Conservation (phyloP, 2,888 invertebrate genomes). For the Aspidiotus rigidus region DNA sequence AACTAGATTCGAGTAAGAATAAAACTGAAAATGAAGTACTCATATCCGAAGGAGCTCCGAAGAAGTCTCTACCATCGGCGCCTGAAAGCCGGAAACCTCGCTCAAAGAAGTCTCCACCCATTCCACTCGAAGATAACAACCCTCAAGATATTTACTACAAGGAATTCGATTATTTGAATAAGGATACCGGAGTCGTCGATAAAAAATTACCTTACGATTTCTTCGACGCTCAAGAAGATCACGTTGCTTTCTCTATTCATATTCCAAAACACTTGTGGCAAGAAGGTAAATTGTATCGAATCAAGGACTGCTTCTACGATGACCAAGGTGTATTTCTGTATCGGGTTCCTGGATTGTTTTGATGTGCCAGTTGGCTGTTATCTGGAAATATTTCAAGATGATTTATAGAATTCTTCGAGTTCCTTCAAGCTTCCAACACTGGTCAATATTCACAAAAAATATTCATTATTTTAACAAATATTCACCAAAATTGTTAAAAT, state of each 20-base stretch:
- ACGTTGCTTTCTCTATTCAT: constrained; percentile 45
- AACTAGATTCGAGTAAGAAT: background rate
- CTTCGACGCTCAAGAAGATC: background rate
- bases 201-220: background rate
- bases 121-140: no score
- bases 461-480: no score
- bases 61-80: background rate
- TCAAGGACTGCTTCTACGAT: constrained; percentile 71
- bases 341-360: constrained; percentile 58
- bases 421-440: no score
- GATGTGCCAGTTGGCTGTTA: no score
- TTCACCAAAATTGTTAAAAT: no score
- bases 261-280: constrained; percentile 59
- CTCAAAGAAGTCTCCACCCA: background rate
- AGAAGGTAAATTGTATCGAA: constrained; percentile 59
- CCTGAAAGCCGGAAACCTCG: background rate
- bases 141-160: no score
- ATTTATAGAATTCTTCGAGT: no score
- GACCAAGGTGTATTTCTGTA: constrained; percentile 70
- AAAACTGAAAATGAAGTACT: background rate
- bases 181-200: background rate
- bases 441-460: no score
- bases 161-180: background rate
- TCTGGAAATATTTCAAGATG: no score
- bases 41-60: background rate